A percentile compares a stretch with the other conserved stretches of the same genome.
Evolutionary conservation across 2,113 vertebrate genomes (phyloP).

Genomic region (Prolemur simus): DNA sequence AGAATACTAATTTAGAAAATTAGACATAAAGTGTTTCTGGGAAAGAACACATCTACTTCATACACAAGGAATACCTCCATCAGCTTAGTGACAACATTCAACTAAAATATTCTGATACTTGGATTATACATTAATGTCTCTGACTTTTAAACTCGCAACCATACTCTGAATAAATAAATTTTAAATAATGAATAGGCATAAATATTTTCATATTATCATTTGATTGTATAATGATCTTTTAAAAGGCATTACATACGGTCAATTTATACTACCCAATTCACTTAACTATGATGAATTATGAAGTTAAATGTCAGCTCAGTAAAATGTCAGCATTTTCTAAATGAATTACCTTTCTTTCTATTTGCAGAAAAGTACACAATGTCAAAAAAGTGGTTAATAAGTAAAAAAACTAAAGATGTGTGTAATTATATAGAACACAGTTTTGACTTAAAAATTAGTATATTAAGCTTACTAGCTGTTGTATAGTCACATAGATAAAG

Average conservation of each 20-base stretch:
- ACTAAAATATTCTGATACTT: not conserved
- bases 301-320: not conserved
- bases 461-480: not conserved
- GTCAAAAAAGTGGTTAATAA: not conserved
- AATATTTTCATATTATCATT: slow-evolving; percentile 5
- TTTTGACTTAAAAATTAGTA: not conserved
- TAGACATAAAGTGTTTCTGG: not conserved
- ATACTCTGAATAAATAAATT: not conserved
- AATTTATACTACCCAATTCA: not conserved
- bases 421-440: not conserved
- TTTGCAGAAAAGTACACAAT: not conserved
- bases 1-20: not conserved
- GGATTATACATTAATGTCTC: not conserved
- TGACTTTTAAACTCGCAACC: not conserved
- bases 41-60: not conserved
- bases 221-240: not conserved
- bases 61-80: not conserved
- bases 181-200: not conserved
- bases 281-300: not conserved
- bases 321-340: slow-evolving; percentile 13
- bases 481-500: not conserved
- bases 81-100: not conserved
- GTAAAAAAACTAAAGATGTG: not conserved
- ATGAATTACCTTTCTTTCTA: not conserved
- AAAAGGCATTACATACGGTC: not conserved